phyloP scores from a whole-genome alignment of 2,113 vertebrate genomes.

The Halichoeres trimaculatus region DNA sequence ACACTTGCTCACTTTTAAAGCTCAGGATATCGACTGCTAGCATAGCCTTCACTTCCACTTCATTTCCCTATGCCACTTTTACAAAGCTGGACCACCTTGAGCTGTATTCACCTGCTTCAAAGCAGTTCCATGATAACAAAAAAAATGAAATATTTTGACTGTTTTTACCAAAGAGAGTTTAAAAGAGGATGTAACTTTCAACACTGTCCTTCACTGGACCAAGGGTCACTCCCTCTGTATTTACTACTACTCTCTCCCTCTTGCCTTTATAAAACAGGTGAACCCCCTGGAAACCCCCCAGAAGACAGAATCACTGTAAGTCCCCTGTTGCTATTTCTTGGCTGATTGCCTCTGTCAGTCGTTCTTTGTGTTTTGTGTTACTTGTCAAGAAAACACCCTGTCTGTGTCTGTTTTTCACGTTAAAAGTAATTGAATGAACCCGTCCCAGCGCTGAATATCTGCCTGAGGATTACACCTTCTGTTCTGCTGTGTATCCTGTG shows the following conservation, averaged over 20 bases:
- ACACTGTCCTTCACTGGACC: neutral
- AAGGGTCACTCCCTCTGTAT: conserved; percentile 15
- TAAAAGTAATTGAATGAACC: conserved; percentile 26
- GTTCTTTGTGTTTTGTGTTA: conserved; percentile 15
- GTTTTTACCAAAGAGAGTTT: neutral
- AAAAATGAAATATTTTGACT: neutral
- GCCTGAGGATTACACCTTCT: neutral
- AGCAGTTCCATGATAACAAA: too few relatives aligned
- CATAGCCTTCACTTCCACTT: neutral
- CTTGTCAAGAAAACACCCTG: conserved; percentile 17
- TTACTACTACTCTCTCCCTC: conserved; percentile 18
- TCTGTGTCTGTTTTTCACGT: neutral
- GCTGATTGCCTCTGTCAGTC: neutral
- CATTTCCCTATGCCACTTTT: neutral
- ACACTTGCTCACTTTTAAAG: conserved; percentile 14
- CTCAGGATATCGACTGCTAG: neutral
- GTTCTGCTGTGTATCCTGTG: conserved; percentile 10
- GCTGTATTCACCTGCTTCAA: neutral
- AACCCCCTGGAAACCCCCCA: conserved; percentile 83
- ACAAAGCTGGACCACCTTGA: neutral
- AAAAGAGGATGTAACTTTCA: neutral
- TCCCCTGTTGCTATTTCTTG: conserved; percentile 49
- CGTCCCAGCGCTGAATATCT: conserved; percentile 5
- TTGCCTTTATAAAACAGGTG: conserved; percentile 79
- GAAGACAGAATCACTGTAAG: conserved; percentile 96